Percentiles rank a stretch among this genome's conserved stretches.
Conservation (phyloP, 2,888 invertebrate genomes). For the Stenodera caucasica region DNA sequence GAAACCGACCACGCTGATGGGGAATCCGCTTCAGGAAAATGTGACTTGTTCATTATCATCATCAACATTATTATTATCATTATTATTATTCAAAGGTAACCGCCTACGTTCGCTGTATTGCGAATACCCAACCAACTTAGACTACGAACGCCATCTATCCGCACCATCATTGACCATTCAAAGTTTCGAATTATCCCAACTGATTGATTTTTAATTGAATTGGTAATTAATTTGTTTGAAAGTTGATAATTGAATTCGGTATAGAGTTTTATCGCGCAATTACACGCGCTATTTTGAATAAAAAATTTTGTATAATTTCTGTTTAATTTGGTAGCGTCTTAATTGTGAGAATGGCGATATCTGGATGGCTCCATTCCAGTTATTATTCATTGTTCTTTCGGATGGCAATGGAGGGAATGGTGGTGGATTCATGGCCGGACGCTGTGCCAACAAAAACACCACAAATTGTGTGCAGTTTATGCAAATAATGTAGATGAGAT, state of each 20-base stretch:
- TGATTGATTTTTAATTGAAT: constrained; percentile 1
- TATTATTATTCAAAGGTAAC: background rate
- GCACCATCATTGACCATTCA: too few species aligned
- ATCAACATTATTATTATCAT: too few species aligned
- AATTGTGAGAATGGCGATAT: constrained; percentile 56
- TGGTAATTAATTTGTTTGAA: constrained; percentile 16
- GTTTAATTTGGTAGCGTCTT: constrained; percentile 56
- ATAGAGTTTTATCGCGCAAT: constrained; percentile 47
- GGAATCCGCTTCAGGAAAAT: constrained; percentile 29
- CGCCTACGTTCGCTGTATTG: background rate
- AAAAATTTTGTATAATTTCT: too few species aligned
- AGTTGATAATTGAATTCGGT: constrained; percentile 5
- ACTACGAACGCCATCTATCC: background rate
- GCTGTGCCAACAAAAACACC: constrained; percentile 44
- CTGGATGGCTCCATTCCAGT: constrained; percentile 39
- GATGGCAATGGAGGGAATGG: constrained; percentile 13
- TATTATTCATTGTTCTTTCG: constrained; percentile 8
- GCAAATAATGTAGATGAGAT: constrained; percentile 58
- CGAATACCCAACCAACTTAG: background rate
- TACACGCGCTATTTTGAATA: constrained; percentile 47
- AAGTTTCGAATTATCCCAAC: too few species aligned
- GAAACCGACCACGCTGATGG: constrained; percentile 48
- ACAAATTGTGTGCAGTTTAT: constrained; percentile 55
- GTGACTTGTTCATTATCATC: background rate
- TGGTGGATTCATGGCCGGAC: constrained; percentile 46